Conservation (phyloP, 2,888 invertebrate species). For the Enchytraeus crypticus region DNA sequence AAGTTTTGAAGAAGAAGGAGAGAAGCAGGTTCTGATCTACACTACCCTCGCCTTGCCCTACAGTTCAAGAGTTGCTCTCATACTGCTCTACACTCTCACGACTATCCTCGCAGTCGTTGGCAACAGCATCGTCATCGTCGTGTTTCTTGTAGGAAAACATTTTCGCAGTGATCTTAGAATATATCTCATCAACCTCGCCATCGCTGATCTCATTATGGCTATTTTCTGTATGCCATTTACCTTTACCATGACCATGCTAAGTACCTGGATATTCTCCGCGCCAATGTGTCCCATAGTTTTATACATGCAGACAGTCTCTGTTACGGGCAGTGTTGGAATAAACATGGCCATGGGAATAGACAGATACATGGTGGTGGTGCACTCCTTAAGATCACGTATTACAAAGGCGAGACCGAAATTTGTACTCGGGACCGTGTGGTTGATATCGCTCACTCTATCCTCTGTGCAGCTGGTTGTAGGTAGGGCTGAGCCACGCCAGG, state of each 20-base stretch:
- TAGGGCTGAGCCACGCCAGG: constrained; percentile 19
- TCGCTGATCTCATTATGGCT: constrained; percentile 82
- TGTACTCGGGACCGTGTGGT: constrained; percentile 49
- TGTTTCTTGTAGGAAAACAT: constrained; percentile 46
- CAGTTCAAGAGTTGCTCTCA: constrained; percentile 37
- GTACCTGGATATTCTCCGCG: constrained; percentile 51
- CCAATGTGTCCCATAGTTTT: constrained; percentile 52
- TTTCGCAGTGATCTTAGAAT: constrained; percentile 42
- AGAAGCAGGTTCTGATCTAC: no score
- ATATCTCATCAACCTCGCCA: constrained; percentile 73
- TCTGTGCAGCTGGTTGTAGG: constrained; percentile 46
- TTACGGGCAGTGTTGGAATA: constrained; percentile 50
- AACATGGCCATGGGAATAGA: constrained; percentile 52
- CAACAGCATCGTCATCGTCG: constrained; percentile 50
- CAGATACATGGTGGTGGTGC: constrained; percentile 41
- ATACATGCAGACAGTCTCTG: constrained; percentile 51
- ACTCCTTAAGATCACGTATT: constrained; percentile 44
- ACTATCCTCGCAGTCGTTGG: constrained; percentile 50
- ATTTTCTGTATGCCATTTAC: constrained; percentile 83
- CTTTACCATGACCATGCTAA: constrained; percentile 52
- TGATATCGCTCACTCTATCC: constrained; percentile 43
- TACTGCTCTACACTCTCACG: constrained; percentile 50
- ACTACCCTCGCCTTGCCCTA: constrained; percentile 10
- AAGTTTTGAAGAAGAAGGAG: no score
- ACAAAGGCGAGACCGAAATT: constrained; percentile 46